Percentiles rank a stretch among this genome's conserved stretches.
Conservation (phyloP, 2,113 vertebrate species). For the Neopipo cinnamomea region DNA sequence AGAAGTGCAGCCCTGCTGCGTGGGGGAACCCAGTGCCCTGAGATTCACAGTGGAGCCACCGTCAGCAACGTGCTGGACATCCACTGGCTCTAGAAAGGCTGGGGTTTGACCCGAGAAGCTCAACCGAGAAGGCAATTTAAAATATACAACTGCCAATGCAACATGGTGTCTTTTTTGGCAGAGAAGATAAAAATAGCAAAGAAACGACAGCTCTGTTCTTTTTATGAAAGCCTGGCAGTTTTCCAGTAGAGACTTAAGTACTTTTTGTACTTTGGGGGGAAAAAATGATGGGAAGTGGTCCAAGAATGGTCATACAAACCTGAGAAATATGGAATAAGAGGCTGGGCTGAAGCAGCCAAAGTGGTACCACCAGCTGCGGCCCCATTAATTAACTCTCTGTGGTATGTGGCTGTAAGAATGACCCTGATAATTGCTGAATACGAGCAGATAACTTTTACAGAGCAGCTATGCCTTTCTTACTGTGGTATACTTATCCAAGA, state of each 20-base stretch:
- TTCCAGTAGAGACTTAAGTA: slow-evolving; percentile 77
- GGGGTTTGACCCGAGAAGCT: not conserved
- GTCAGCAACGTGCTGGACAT: not conserved
- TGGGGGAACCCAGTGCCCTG: not conserved
- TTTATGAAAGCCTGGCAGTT: slow-evolving; percentile 73
- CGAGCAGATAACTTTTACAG: slow-evolving; percentile 75
- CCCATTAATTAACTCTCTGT: slow-evolving; percentile 82
- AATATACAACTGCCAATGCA: slow-evolving; percentile 56
- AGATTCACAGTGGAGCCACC: not conserved
- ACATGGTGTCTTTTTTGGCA: slow-evolving; percentile 65
- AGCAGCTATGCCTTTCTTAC: slow-evolving; percentile 67
- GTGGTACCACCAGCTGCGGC: slow-evolving; percentile 90
- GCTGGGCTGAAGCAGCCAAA: slow-evolving; percentile 73
- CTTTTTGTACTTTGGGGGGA: slow-evolving; percentile 74
- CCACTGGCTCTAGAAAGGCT: not conserved
- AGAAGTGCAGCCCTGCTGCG: not conserved
- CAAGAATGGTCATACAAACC: slow-evolving; percentile 78
- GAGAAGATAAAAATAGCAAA: slow-evolving; percentile 75
- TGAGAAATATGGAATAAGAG: slow-evolving; percentile 77
- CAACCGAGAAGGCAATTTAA: not conserved
- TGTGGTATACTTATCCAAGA: slow-evolving; percentile 73
- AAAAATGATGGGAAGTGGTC: slow-evolving; percentile 74
- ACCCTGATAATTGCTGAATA: slow-evolving; percentile 82
- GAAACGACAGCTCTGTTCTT: slow-evolving; percentile 72
- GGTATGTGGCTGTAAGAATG: slow-evolving; percentile 76